Evolutionary conservation across 2,888 invertebrate species (phyloP).

Genomic region (Tanypteryx hageni): DNA sequence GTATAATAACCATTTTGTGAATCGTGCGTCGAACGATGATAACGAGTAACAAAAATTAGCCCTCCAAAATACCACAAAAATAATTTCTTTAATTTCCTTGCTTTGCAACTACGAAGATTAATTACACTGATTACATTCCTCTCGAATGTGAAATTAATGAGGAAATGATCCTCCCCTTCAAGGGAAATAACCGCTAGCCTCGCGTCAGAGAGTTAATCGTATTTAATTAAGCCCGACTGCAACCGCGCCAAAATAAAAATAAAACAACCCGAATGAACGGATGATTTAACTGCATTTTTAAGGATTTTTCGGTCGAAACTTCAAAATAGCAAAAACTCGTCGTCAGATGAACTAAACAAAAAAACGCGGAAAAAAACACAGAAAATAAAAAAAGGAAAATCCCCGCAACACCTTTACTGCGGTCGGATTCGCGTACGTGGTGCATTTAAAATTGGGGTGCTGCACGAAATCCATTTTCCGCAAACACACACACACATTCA

Average conservation of each 20-base stretch:
- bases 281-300: conserved; percentile 5
- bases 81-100: too few relatives aligned
- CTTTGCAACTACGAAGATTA: too few relatives aligned
- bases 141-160: too few relatives aligned
- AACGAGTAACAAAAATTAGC: too few relatives aligned
- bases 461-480: background rate
- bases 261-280: background rate
- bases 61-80: too few relatives aligned
- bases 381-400: background rate
- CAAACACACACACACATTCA: background rate
- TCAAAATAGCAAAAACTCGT: conserved; percentile 10
- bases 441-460: background rate
- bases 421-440: background rate
- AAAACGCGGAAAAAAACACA: background rate
- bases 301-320: conserved; percentile 15
- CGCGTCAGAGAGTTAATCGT: too few relatives aligned
- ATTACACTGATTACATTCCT: too few relatives aligned
- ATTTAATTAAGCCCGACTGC: too few relatives aligned
- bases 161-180: too few relatives aligned
- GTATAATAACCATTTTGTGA: too few relatives aligned
- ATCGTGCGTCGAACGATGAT: too few relatives aligned
- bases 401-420: background rate
- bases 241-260: background rate
- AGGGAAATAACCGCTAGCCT: too few relatives aligned
- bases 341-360: background rate